Conservation (phyloP, 2,888 invertebrate species). For the Argyresthia albistria region DNA sequence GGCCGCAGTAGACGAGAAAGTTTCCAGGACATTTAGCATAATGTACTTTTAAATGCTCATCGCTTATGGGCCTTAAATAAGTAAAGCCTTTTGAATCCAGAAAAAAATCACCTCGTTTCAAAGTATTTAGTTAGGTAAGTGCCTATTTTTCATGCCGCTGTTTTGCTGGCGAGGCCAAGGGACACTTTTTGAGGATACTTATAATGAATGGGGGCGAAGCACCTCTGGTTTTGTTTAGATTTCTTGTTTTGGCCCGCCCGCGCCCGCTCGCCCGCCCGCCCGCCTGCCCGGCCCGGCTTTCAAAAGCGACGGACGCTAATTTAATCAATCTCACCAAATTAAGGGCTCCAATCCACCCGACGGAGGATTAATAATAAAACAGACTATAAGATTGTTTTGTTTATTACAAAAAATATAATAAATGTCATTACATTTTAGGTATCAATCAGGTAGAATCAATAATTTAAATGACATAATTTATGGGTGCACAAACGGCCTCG, state of each 20-base stretch:
- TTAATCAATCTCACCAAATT: conserved; percentile 24
- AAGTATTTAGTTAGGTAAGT: too few species aligned
- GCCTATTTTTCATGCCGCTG: too few species aligned
- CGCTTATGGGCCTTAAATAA: too few species aligned
- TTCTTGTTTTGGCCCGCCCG: conserved; percentile 22
- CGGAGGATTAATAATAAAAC: background rate
- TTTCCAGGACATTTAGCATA: too few species aligned
- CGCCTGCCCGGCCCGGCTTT: too few species aligned
- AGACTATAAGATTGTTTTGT: background rate
- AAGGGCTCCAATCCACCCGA: background rate
- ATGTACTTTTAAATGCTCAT: too few species aligned
- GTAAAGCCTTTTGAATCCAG: too few species aligned
- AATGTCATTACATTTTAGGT: background rate
- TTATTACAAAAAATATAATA: background rate
- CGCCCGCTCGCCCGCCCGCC: conserved; percentile 13
- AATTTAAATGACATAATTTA: too few species aligned
- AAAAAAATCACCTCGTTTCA: too few species aligned
- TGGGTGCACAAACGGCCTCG: too few species aligned
- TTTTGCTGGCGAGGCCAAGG: background rate
- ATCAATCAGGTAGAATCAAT: too few species aligned
- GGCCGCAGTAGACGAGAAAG: too few species aligned
- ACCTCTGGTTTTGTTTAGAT: conserved; percentile 27
- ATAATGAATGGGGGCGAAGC: conserved; percentile 31
- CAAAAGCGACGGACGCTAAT: conserved; percentile 13
- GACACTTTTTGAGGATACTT: conserved; percentile 18